Conservation (phyloP, 2,113 vertebrate genomes). For the Urocynchramus pylzowi region DNA sequence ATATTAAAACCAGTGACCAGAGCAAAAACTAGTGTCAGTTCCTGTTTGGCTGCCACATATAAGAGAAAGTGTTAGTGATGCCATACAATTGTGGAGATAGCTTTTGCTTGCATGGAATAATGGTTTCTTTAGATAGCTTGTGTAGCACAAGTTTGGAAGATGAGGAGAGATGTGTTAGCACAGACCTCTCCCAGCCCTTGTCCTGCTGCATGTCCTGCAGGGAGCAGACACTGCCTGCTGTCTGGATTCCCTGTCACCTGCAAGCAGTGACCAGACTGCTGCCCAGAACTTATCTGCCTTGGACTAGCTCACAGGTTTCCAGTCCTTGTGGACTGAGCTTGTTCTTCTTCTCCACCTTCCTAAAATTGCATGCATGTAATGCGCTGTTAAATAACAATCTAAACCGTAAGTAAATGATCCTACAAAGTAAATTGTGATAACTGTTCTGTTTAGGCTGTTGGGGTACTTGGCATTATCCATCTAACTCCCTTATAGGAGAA, state of each 20-base stretch:
- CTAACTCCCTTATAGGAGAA: neutral
- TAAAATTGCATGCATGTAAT: neutral
- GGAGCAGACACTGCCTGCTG: neutral
- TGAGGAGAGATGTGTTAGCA: neutral
- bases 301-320: neutral
- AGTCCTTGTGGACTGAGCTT: fast-evolving
- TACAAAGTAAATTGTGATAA: neutral
- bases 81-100: fast-evolving
- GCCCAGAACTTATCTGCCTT: neutral
- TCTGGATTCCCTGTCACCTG: fast-evolving
- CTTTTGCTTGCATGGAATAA: neutral
- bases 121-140: neutral
- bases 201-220: fast-evolving
- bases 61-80: neutral
- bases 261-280: neutral
- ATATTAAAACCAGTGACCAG: neutral
- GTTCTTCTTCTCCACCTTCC: neutral
- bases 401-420: neutral
- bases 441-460: neutral
- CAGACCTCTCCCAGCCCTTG: fast-evolving
- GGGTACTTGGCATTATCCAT: neutral
- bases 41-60: neutral
- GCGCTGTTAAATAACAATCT: fast-evolving
- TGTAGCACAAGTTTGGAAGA: neutral
- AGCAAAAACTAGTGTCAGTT: neutral